Percentiles rank a stretch among this genome's conserved stretches.
phyloP scores from a whole-genome alignment of 2,113 vertebrate species.

The Zingel zingel region DNA sequence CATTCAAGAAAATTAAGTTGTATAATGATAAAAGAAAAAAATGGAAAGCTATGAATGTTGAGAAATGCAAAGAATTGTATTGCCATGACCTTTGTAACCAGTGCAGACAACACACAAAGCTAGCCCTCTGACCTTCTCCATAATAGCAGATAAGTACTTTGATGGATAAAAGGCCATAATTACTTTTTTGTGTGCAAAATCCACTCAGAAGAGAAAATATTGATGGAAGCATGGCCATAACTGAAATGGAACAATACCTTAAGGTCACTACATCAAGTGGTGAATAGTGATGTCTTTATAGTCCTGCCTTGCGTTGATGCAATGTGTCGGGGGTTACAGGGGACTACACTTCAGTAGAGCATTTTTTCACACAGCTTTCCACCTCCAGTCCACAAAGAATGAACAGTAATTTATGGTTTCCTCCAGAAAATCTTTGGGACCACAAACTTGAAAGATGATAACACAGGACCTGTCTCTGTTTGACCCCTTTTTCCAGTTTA shows the following conservation, averaged over 20 bases:
- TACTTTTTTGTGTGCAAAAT: conserved; percentile 72
- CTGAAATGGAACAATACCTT: conserved; percentile 69
- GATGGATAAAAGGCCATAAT: conserved; percentile 72
- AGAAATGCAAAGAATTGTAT: conserved; percentile 52
- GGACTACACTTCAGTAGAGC: background rate
- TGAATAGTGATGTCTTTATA: conserved; percentile 55
- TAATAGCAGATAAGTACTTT: conserved; percentile 72
- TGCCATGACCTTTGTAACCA: conserved; percentile 51
- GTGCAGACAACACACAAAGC: conserved; percentile 55
- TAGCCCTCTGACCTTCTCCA: conserved; percentile 66
- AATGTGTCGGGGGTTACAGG: background rate
- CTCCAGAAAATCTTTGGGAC: conserved; percentile 20
- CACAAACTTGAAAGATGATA: conserved; percentile 33
- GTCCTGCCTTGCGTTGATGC: conserved; percentile 11
- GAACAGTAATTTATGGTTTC: conserved; percentile 43
- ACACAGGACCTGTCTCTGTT: conserved; percentile 23
- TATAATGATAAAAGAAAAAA: conserved; percentile 39
- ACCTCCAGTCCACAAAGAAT: conserved; percentile 16
- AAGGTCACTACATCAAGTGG: conserved; percentile 66
- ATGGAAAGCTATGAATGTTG: conserved; percentile 49
- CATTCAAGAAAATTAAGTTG: conserved; percentile 37
- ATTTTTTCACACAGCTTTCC: conserved; percentile 14
- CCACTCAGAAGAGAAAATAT: conserved; percentile 58
- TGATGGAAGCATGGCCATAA: conserved; percentile 49
- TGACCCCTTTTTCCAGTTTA: conserved; percentile 20